These are phyloP conservation scores for Petaurus breviceps DNA, from an alignment of 2,113 vertebrate genomes.

Conservation along the genomic window DNA sequence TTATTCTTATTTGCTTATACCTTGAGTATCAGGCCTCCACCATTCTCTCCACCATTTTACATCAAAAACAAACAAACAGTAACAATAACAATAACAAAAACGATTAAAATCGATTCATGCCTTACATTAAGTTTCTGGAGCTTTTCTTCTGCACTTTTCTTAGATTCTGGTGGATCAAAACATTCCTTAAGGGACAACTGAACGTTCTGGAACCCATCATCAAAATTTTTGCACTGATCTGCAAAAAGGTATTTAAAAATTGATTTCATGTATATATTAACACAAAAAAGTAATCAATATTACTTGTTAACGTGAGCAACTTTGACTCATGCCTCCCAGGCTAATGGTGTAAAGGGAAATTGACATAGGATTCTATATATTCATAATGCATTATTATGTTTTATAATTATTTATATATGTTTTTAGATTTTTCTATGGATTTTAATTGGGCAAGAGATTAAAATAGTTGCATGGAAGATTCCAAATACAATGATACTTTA, in stretches of 20 bases:
- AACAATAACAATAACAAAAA: background rate
- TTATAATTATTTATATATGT: background rate
- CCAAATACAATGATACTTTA: slow-evolving; percentile 50
- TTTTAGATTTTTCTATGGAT: slow-evolving; percentile 74
- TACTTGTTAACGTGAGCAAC: background rate
- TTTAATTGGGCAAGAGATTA: slow-evolving; percentile 77
- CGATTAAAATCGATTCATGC: background rate
- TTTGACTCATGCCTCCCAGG: background rate
- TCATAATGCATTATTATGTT: background rate
- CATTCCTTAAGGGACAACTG: slow-evolving; percentile 91
- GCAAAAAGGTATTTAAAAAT: slow-evolving; percentile 49
- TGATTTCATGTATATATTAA: background rate
- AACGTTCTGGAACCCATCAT: slow-evolving; percentile 90
- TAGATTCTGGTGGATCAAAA: slow-evolving; percentile 91
- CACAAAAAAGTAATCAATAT: background rate
- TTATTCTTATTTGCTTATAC: background rate
- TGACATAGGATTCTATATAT: background rate
- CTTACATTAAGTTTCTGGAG: slow-evolving; percentile 89
- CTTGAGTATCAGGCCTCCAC: background rate
- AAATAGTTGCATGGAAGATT: slow-evolving; percentile 80
- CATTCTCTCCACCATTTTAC: background rate
- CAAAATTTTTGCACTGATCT: slow-evolving; percentile 92
- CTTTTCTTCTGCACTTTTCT: slow-evolving; percentile 84
- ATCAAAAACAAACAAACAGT: no score
- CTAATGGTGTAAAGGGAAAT: background rate